Evolutionary conservation across 2,797 vertebrate genomes (phyloP).

Genomic region (Intellagama lesueurii): DNA sequence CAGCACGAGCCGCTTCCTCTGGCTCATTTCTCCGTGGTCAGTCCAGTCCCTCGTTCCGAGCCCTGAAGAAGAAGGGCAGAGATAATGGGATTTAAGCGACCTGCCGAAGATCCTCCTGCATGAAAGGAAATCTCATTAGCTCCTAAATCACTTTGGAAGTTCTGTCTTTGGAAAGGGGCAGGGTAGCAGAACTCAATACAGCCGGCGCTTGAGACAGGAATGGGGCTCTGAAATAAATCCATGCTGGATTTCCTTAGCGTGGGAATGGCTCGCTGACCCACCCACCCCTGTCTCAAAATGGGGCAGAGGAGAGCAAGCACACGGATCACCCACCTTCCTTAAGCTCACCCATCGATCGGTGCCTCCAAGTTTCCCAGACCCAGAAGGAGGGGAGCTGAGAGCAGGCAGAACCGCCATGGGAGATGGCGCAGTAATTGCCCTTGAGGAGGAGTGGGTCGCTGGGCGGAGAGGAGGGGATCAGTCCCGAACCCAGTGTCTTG

Average conservation of each 20-base stretch:
- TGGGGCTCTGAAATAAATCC: too few species aligned
- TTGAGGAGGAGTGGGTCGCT: too few species aligned
- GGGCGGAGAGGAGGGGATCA: too few species aligned
- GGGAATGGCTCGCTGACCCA: background rate
- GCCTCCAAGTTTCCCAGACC: too few species aligned
- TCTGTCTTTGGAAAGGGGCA: background rate
- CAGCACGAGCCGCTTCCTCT: rapidly evolving
- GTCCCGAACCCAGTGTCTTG: too few species aligned
- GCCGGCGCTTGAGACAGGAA: background rate
- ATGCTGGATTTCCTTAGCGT: rapidly evolving
- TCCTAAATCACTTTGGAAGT: conserved; percentile 33
- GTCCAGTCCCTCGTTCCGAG: too few species aligned
- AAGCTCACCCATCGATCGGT: too few species aligned
- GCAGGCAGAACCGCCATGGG: too few species aligned
- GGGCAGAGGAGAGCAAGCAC: too few species aligned
- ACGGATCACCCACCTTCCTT: too few species aligned
- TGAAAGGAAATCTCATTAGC: conserved; percentile 57
- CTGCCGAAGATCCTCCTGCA: conserved; percentile 39
- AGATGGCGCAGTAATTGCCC: too few species aligned
- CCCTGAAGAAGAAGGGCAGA: background rate
- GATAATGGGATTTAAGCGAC: conserved; percentile 50
- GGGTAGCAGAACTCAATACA: conserved; percentile 49
- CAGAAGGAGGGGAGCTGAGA: too few species aligned
- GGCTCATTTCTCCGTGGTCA: background rate
- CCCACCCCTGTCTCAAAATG: background rate